Evolutionary conservation across 2,888 invertebrate species (phyloP).

Genomic region (Arctia plantaginis): DNA sequence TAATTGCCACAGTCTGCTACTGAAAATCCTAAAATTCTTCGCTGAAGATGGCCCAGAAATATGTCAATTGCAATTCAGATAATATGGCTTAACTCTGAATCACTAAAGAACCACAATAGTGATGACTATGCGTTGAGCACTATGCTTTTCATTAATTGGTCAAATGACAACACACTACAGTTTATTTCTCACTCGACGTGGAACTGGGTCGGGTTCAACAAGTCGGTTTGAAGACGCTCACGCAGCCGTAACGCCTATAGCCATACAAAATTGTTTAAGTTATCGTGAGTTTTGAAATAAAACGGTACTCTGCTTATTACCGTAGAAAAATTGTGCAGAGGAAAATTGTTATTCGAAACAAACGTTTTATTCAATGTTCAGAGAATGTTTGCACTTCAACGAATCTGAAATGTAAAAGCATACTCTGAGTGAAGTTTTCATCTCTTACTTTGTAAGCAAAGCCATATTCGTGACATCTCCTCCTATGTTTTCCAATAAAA

Average conservation of each 20-base stretch:
- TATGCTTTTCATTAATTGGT: not conserved
- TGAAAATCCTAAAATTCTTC: no score
- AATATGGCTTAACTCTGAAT: no score
- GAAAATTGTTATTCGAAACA: not conserved
- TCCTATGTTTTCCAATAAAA: constrained; percentile 22
- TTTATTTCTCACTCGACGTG: not conserved
- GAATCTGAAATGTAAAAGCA: constrained; percentile 6
- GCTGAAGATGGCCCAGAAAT: not conserved
- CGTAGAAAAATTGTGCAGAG: not conserved
- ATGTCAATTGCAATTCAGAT: not conserved
- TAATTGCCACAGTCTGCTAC: no score
- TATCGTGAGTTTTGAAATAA: constrained; percentile 5
- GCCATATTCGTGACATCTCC: constrained; percentile 10
- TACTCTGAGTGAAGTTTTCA: constrained; percentile 33
- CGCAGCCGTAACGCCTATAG: not conserved
- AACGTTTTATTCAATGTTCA: constrained; percentile 1
- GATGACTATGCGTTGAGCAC: no score
- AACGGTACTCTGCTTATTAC: not conserved
- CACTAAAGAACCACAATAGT: not conserved
- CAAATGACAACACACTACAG: not conserved
- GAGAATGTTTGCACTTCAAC: constrained; percentile 1
- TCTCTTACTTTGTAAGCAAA: constrained; percentile 30
- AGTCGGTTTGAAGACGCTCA: not conserved
- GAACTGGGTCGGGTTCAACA: not conserved
- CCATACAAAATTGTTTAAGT: not conserved